Conservation (phyloP, 35 echinoderm and acorn worm genomes). For the Chiridota heheva region DNA sequence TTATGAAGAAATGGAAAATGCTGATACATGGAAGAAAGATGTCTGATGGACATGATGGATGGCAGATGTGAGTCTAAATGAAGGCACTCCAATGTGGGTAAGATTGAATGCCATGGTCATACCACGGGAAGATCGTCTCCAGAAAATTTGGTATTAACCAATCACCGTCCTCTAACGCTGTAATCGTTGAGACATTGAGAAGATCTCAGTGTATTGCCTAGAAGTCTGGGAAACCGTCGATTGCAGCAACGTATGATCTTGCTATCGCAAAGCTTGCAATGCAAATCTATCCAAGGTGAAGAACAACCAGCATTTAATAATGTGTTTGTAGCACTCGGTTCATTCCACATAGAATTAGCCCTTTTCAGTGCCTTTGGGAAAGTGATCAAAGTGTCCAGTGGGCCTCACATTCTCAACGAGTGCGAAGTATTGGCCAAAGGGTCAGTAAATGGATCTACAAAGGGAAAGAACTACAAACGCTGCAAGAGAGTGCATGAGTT, state of each 20-base stretch:
- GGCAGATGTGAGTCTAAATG: slow-evolving; percentile 15
- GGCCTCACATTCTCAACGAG: slow-evolving; percentile 21
- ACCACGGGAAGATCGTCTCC: slow-evolving; percentile 7
- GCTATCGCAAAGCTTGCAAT: slow-evolving; percentile 18
- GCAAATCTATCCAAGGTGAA: slow-evolving; percentile 8
- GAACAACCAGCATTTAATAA: slow-evolving; percentile 27
- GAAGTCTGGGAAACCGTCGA: slow-evolving; percentile 11
- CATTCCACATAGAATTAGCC: slow-evolving; percentile 8
- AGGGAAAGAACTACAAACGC: slow-evolving; percentile 26
- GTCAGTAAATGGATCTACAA: slow-evolving; percentile 10
- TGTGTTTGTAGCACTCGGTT: slow-evolving; percentile 10
- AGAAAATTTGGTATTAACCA: slow-evolving; percentile 21
- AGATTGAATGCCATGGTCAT: slow-evolving; percentile 3
- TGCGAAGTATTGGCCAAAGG: slow-evolving; percentile 20
- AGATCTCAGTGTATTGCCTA: slow-evolving; percentile 9
- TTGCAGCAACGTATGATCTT: slow-evolving; percentile 22
- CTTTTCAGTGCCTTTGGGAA: slow-evolving; percentile 21
- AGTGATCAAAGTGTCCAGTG: background rate
- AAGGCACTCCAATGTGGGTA: slow-evolving; percentile 21
- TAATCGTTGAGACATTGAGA: slow-evolving; percentile 1
- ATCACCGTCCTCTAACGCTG: slow-evolving; percentile 16
- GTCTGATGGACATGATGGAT: slow-evolving; percentile 2
- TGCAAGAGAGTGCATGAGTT: slow-evolving; percentile 14
- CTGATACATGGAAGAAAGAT: slow-evolving; percentile 15
- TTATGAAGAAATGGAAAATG: background rate